Evolutionary conservation across 2,797 vertebrate species (phyloP).

Genomic region (Spatula versicolor): DNA sequence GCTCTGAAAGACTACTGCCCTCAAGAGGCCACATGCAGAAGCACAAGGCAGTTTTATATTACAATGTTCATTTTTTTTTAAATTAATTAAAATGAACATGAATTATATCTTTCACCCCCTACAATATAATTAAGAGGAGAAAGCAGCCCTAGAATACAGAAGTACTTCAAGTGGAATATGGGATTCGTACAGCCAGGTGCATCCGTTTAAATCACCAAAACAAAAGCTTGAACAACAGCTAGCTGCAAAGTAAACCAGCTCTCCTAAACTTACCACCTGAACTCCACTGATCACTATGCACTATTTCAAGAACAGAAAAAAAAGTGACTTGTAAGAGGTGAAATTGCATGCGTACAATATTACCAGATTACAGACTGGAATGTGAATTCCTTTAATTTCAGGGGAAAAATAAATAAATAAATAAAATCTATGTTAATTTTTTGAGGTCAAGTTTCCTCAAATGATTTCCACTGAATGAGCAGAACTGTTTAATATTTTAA

Average conservation of each 20-base stretch:
- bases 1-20: conserved; percentile 57
- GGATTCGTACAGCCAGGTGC: background rate
- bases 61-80: background rate
- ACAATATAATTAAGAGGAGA: background rate
- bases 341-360: background rate
- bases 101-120: background rate
- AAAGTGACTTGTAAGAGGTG: background rate
- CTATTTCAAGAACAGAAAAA: background rate
- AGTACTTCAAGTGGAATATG: background rate
- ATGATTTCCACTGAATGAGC: background rate
- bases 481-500: background rate
- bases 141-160: background rate
- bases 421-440: background rate
- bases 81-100: background rate
- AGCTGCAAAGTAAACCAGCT: background rate
- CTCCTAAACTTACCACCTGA: background rate
- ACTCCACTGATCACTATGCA: background rate
- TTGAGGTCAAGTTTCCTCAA: background rate
- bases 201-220: background rate
- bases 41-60: background rate
- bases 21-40: conserved; percentile 38
- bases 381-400: background rate
- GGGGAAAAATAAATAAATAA: background rate
- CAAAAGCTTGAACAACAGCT: background rate
- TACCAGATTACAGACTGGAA: background rate